phyloP scores from a whole-genome alignment of 2,888 invertebrate genomes.

The Suillia variegata region DNA sequence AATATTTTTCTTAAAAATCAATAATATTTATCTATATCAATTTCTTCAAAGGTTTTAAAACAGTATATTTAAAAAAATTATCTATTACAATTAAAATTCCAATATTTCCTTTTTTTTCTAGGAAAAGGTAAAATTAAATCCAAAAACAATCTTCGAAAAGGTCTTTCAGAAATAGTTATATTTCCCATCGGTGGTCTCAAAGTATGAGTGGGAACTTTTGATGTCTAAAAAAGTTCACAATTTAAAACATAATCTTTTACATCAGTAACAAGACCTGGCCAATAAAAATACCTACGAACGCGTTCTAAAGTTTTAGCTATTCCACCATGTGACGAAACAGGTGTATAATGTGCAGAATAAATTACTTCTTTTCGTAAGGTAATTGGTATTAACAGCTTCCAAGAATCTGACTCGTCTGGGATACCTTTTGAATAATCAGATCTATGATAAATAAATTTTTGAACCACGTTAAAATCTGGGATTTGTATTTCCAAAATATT shows the following conservation, averaged over 20 bases:
- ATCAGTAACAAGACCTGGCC: background rate
- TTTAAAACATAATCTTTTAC: background rate
- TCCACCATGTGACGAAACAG: too few relatives aligned
- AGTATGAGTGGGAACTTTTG: background rate
- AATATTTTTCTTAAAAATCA: background rate
- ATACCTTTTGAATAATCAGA: background rate
- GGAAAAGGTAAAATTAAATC: slow-evolving; percentile 21
- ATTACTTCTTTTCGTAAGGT: too few relatives aligned
- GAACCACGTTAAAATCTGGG: slow-evolving; percentile 14
- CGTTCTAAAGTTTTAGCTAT: background rate
- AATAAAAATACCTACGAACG: too few relatives aligned
- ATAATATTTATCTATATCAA: background rate
- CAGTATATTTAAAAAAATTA: slow-evolving; percentile 17
- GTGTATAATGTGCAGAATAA: too few relatives aligned
- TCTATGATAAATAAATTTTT: slow-evolving; percentile 4
- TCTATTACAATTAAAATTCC: slow-evolving; percentile 1
- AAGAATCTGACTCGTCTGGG: background rate
- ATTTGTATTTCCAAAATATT: background rate
- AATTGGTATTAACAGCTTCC: background rate
- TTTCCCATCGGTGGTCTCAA: slow-evolving; percentile 3
- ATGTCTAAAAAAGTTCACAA: slow-evolving; percentile 1
- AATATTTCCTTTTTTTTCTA: background rate
- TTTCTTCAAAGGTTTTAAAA: background rate
- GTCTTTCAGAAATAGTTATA: background rate
- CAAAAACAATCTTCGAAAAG: slow-evolving; percentile 11